A percentile compares a stretch with the other conserved stretches of the same genome.
Evolutionary conservation across 2,888 invertebrate species (phyloP).

Genomic region (Balanococcus diminutus): DNA sequence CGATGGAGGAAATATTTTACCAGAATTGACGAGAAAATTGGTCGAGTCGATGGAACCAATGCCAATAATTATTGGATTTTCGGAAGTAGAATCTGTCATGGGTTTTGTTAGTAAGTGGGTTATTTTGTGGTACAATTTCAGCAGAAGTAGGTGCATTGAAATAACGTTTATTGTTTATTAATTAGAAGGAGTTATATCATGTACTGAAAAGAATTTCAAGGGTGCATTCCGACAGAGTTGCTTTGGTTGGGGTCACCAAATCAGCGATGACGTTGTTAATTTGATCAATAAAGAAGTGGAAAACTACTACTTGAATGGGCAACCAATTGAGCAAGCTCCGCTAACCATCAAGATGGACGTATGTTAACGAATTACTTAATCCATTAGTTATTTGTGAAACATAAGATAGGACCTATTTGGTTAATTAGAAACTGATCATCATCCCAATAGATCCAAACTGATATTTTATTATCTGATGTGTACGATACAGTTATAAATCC

Average conservation of each 20-base stretch:
- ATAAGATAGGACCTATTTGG: too few species aligned
- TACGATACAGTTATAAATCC: not conserved
- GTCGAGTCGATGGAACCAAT: not conserved
- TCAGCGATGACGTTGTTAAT: not conserved
- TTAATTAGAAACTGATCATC: not conserved
- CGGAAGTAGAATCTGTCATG: not conserved
- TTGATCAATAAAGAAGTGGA: not conserved
- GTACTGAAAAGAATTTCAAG: not conserved
- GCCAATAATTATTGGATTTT: not conserved
- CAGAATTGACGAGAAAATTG: too few species aligned
- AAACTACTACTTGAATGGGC: not conserved
- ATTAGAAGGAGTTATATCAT: too few species aligned
- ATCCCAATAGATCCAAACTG: not conserved
- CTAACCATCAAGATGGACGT: not conserved
- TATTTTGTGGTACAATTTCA: not conserved
- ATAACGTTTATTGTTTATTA: too few species aligned
- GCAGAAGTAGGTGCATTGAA: not conserved
- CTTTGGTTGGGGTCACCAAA: not conserved
- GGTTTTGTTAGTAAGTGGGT: not conserved
- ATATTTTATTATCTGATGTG: not conserved
- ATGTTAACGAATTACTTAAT: not conserved
- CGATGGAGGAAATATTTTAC: not conserved
- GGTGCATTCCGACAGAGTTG: not conserved
- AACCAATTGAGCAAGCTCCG: not conserved
- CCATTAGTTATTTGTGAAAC: too few species aligned